phyloP scores from a whole-genome alignment of 1,140 invertebrate genomes.

The Drosophila nasuta region DNA sequence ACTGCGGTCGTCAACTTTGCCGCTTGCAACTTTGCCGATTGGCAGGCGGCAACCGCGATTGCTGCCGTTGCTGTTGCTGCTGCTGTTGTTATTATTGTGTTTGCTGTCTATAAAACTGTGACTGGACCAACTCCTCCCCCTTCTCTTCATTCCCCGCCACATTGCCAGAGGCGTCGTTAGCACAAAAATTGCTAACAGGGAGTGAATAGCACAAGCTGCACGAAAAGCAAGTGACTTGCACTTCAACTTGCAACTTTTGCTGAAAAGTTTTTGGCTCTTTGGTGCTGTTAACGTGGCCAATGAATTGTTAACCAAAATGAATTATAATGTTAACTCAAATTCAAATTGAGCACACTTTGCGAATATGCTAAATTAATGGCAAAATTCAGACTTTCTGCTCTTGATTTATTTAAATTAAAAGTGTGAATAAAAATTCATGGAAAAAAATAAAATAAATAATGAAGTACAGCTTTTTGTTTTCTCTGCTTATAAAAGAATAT shows the following conservation, averaged over 20 bases:
- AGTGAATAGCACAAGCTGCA: constrained; percentile 25
- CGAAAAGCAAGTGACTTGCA: constrained; percentile 36
- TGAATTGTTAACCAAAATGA: not conserved
- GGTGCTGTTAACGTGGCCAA: not conserved
- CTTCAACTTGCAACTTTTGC: not conserved
- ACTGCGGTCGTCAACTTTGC: constrained; percentile 70
- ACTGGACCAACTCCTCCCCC: constrained; percentile 43
- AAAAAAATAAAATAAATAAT: not conserved
- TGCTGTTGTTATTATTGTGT: constrained; percentile 19
- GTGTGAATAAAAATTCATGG: not conserved
- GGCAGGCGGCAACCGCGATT: constrained; percentile 79
- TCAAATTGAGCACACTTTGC: not conserved
- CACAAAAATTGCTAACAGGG: constrained; percentile 64
- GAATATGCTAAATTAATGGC: not conserved
- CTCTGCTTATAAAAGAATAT: not conserved
- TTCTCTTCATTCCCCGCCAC: not conserved
- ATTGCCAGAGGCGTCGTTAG: constrained; percentile 70
- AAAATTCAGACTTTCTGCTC: not conserved
- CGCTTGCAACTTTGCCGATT: constrained; percentile 74
- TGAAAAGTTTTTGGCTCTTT: not conserved
- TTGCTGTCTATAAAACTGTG: constrained; percentile 62
- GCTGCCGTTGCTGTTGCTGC: constrained; percentile 34
- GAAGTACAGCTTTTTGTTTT: not conserved
- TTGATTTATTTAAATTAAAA: not conserved
- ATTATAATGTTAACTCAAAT: constrained; percentile 21